These are phyloP conservation scores for Drosophila aldrichi DNA, from an alignment of 2,888 invertebrate genomes.

Conservation along the genomic window DNA sequence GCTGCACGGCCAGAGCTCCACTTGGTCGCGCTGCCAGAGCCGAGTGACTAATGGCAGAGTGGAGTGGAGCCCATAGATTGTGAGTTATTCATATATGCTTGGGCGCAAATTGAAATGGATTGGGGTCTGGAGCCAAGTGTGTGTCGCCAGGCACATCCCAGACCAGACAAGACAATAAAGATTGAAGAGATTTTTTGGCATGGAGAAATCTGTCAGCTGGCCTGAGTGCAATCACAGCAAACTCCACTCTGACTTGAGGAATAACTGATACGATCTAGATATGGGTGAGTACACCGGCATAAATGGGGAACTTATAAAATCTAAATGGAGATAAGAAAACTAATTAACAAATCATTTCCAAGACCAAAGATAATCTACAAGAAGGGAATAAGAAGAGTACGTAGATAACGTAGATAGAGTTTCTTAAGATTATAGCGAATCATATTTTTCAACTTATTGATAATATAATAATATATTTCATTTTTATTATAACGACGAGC, in stretches of 20 bases:
- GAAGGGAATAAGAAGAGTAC: no score
- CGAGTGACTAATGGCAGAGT: conserved; percentile 46
- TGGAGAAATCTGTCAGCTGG: conserved; percentile 30
- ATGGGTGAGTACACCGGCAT: conserved; percentile 1
- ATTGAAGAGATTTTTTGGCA: conserved; percentile 25
- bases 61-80: conserved; percentile 27
- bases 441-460: no score
- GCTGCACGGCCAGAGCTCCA: conserved; percentile 40
- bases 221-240: conserved; percentile 19
- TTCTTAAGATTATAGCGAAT: no score
- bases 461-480: not conserved
- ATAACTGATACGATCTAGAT: conserved; percentile 1
- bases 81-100: conserved; percentile 30
- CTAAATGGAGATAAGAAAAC: not conserved
- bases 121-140: conserved; percentile 34
- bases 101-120: conserved; percentile 36
- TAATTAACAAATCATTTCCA: not conserved
- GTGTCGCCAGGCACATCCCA: conserved; percentile 19
- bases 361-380: not conserved
- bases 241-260: conserved; percentile 1
- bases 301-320: not conserved
- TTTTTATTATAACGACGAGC: no score
- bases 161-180: conserved; percentile 31
- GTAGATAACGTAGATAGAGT: no score
- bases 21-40: conserved; percentile 66